Base-by-base conservation (phyloP, 2,797 vertebrate species). In the Taeniopygia guttata region DNA sequence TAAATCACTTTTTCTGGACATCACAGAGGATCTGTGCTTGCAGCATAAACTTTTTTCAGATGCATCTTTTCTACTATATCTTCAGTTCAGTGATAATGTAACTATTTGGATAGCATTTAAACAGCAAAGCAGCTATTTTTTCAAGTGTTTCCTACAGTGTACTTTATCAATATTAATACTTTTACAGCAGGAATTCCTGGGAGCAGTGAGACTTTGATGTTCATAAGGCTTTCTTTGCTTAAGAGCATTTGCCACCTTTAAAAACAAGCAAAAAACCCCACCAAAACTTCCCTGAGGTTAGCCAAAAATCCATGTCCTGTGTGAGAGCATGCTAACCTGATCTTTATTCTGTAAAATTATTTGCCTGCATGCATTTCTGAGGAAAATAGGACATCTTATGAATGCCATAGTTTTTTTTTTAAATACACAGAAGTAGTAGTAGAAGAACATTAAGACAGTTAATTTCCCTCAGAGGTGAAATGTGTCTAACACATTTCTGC, bases 241-340 rank as follows among this genome's bases (percentile, higher is more conserved):
- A 26, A 42, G 23, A 72, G 9, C 3, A 20, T 60, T 77, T 91
- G 5, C 19, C 16, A 46, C 49, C n/a, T 77, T 84, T 43, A 21
- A 32, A 67, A 67, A 76, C 17, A 66, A 32, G 40, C 3, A 13
- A 18, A 36, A 10, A 2, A 0, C 1, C 2, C 7, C 27, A 42
- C 2, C 1, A 1, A 12, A n/a, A 16, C 5, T 70, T 59, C 4
- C 13, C 6, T 25, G 3, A 67, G 5, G 9, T 27, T 72, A 36
- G 19, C 43, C 32, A 90, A 64, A 64, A 68, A 49, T 58, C 29
- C 5, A 7, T 16, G 8, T 58, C 34, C 11, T 66, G 0, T 20
- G 6, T 8, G 1, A 73, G 25, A 79, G 11, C 0, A 1, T 36
- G 10, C 40, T 51, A n/a, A 55, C 9, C 38, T 73, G 46, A 23